Evolutionary conservation across 2,888 invertebrate genomes (phyloP), one percentile per base, ranked within the genome.

Genomic region (Linyphia triangularis): DNA sequence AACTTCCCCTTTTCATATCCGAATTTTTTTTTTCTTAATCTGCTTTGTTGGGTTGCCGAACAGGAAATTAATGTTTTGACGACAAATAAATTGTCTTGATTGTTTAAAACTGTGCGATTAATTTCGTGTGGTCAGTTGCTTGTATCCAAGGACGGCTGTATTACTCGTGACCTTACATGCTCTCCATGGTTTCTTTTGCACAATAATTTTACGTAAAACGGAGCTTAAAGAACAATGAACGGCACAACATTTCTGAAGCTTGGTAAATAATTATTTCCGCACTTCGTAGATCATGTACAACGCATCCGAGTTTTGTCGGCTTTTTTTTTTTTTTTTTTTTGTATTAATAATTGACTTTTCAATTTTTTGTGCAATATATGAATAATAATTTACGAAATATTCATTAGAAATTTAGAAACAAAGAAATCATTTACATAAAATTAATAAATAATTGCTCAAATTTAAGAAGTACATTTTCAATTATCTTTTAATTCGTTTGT

Each of bases 51-150:
- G 33, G 19, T 33, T 73, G 30, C 51, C 30, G 22, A 77, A 26
- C 37, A 37, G 63, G 19, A 63, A 77, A 77, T 63, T 63, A 63
- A 63, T 63, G 63, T 61, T 40, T 40, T 77, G n/a, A 40, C 16
- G 5, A 73, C 28, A 19, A 10, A 3, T 59, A 59, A 33, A 30
- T 10, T 57, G 13, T 59, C 3, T 57, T 22, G 59, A 51, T 51
- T 51, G 51, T 51, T 59, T 73, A 13, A 51, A 30, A 16, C 13
- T 73, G 30, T 73, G 10, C 59, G 59, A 30, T 73, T 70, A 70
- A 28, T 70, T 51, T 70, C 43, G 70, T 70, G 26, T 26, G 43
- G 43, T 70, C 26, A 13, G 70, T n/a, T 43, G 13, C 28, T 43
- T 16, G 70, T 24, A 24, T n/a, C 43, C 70, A 70, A 51, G 70